These are phyloP conservation scores for Pionites leucogaster DNA, from an alignment of 2,113 vertebrate species.

Conservation along the genomic window DNA sequence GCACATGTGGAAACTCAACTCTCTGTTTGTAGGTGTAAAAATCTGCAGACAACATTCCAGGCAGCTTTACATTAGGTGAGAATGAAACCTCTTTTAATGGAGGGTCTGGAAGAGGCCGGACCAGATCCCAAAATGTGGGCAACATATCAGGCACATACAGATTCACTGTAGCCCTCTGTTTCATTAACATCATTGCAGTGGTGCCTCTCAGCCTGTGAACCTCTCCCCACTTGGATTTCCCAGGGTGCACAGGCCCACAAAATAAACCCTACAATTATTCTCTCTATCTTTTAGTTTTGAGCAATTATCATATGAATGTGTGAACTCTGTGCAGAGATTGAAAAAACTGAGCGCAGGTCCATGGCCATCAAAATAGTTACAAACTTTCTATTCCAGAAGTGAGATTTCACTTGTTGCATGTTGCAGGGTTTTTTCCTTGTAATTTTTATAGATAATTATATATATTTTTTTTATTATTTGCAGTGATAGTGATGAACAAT, in stretches of 20 bases:
- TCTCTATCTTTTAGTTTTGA: slow-evolving; percentile 44
- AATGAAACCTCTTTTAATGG: not conserved
- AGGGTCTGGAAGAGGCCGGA: not conserved
- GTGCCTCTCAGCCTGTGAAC: slow-evolving; percentile 16
- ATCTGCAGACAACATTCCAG: not conserved
- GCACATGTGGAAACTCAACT: not conserved
- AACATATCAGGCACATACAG: not conserved
- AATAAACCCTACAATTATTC: slow-evolving; percentile 38
- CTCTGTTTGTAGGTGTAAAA: not conserved
- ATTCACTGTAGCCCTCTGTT: not conserved
- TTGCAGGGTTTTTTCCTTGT: fast-evolving
- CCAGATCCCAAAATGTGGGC: not conserved
- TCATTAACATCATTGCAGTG: not conserved
- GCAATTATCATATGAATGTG: slow-evolving; percentile 46
- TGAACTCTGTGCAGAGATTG: not conserved
- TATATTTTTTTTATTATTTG: not conserved
- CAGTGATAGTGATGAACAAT: not conserved
- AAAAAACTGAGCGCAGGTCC: not conserved
- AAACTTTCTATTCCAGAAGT: not conserved
- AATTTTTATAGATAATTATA: not conserved
- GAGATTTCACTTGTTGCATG: not conserved
- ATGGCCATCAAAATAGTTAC: slow-evolving; percentile 1
- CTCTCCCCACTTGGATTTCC: slow-evolving; percentile 1
- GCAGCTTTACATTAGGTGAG: not conserved
- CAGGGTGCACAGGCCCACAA: slow-evolving; percentile 13